Percentiles rank a stretch among this genome's conserved stretches.
phyloP scores from a whole-genome alignment of 2,888 invertebrate species.

The Xylota segnis region DNA sequence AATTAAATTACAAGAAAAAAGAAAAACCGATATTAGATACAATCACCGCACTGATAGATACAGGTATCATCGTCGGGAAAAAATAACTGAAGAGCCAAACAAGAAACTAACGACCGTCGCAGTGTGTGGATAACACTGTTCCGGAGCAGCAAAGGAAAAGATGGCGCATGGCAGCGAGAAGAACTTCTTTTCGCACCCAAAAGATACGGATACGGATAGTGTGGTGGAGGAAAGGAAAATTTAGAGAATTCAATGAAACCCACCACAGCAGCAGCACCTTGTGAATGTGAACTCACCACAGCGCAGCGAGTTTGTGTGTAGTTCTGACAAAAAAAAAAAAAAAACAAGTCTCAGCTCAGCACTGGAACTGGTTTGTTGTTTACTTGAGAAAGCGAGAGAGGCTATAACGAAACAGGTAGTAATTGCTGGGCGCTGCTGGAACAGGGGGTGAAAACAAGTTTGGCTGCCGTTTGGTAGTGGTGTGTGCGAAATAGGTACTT shows the following conservation, averaged over 20 bases:
- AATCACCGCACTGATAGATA: constrained; percentile 24
- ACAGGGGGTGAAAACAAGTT: constrained; percentile 63
- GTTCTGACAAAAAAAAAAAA: not conserved
- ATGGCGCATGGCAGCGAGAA: constrained; percentile 66
- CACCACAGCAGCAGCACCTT: constrained; percentile 15
- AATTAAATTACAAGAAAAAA: not conserved
- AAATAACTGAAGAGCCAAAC: constrained; percentile 53
- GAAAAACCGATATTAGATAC: constrained; percentile 32
- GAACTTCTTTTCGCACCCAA: constrained; percentile 57
- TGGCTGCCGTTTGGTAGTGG: not conserved
- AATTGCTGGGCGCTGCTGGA: not conserved
- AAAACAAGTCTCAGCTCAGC: constrained; percentile 1
- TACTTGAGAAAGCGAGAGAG: constrained; percentile 44
- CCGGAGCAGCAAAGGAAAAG: constrained; percentile 69
- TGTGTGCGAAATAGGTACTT: constrained; percentile 9
- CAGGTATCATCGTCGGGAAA: constrained; percentile 42
- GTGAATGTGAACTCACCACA: constrained; percentile 8
- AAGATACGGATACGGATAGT: constrained; percentile 29
- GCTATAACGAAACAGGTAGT: constrained; percentile 32
- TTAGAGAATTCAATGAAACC: not conserved
- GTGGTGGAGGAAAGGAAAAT: constrained; percentile 29
- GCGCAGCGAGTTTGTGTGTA: not conserved
- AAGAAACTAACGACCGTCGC: constrained; percentile 58
- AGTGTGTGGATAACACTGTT: constrained; percentile 58
- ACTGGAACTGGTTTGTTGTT: constrained; percentile 54